Base-by-base conservation (phyloP, 2,113 vertebrate species). In the Murina feae region DNA sequence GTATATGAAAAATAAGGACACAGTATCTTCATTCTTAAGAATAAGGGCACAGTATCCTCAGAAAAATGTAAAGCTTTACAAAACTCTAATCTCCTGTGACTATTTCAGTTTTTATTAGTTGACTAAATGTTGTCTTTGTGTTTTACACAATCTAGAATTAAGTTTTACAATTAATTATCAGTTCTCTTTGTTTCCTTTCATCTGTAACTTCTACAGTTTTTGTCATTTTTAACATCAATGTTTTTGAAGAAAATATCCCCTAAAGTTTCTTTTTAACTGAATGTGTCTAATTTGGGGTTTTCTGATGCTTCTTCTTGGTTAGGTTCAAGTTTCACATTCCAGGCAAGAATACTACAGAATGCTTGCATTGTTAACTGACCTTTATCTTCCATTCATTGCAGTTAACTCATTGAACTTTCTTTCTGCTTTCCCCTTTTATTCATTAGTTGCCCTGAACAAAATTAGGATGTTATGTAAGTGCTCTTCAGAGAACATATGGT, bases 131-230 rank as follows among this genome's bases (percentile, higher is more conserved):
- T 25, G 2, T 90, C 8, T 78, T 71, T 69, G 4, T 75, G 37
- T 16, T 72, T 93, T 84, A 25, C 28, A 60, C 7, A 44, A 39
- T 81, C 49, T 78, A 47, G 30, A 44, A 88, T 83, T 44, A 88
- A 28, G 25, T 55, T 84, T 91, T 88, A 3, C 18, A 91, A 10
- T 53, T 47, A 69, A 71, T 65, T 72, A 37, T 84, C 60, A 87
- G 81, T 87, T 90, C 20, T 82, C 35, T 93, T 91, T 30, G 12
- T 93, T 87, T 65, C 18, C 14, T 95, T 71, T 81, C 69, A 86
- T 72, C 28, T 82, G 9, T 42, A 78, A 72, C 42, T 91, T 84
- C 47, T 68, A 51, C 6, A 84, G 68, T 32, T 74, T 90, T 80
- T 44, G 10, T 44, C 49, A 78, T 82, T 8, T 88, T 91, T 72